Evolutionary conservation across 2,888 invertebrate genomes (phyloP).

Genomic region (Uloborus plumipes): DNA sequence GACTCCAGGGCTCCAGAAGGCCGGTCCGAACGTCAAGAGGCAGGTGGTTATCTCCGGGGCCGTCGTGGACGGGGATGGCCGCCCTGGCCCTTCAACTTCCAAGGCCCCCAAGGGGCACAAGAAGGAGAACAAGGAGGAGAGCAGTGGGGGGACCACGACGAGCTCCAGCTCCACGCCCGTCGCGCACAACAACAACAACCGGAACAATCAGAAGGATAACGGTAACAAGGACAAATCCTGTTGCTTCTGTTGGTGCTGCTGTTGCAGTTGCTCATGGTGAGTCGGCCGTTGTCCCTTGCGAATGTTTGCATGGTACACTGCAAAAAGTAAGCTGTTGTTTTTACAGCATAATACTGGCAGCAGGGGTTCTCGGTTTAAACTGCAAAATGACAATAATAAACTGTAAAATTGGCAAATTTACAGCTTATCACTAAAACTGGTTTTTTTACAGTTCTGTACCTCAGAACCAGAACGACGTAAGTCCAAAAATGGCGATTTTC

Average conservation of each 20-base stretch:
- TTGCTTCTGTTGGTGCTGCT: conserved; percentile 80
- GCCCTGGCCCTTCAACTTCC: conserved; percentile 42
- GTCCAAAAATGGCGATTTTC: too few species aligned
- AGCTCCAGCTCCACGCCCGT: conserved; percentile 15
- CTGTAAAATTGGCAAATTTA: too few species aligned
- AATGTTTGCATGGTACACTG: too few species aligned
- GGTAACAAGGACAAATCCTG: conserved; percentile 74
- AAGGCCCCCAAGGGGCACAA: neutral
- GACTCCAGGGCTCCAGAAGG: neutral
- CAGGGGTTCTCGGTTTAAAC: too few species aligned
- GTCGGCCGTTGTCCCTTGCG: conserved; percentile 71
- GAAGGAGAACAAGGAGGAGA: conserved; percentile 14
- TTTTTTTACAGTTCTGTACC: too few species aligned
- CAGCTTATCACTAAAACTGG: too few species aligned
- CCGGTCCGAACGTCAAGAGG: neutral
- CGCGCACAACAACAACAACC: conserved; percentile 44
- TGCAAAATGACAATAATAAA: too few species aligned
- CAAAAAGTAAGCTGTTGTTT: too few species aligned
- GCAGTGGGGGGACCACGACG: conserved; percentile 6
- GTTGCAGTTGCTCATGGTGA: conserved; percentile 81
- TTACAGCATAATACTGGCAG: too few species aligned
- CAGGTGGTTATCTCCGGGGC: conserved; percentile 1
- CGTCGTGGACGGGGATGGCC: conserved; percentile 35
- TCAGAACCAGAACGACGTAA: too few species aligned
- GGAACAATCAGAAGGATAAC: neutral